phyloP scores from a whole-genome alignment of 1,140 invertebrate genomes.

The Dendroctonus valens region DNA sequence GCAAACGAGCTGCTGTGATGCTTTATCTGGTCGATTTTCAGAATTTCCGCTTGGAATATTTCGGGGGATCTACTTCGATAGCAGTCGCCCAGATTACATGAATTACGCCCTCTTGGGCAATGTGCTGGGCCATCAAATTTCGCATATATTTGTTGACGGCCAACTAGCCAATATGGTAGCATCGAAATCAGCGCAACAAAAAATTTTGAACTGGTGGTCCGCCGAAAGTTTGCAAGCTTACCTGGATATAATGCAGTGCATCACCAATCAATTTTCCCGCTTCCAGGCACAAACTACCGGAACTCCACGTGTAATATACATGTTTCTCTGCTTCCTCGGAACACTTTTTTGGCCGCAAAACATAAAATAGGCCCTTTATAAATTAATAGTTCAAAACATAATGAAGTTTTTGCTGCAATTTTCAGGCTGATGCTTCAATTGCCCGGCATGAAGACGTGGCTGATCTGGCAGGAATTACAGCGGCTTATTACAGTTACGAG shows the following conservation, averaged over 20 bases:
- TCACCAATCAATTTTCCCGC: constrained; percentile 38
- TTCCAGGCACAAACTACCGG: constrained; percentile 29
- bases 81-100: constrained; percentile 82
- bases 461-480: constrained; percentile 78
- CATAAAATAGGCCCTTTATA: background rate
- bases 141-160: constrained; percentile 59
- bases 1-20: background rate
- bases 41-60: constrained; percentile 90
- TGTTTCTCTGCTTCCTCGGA: too few species aligned
- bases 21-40: constrained; percentile 41
- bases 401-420: background rate
- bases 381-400: background rate
- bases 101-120: constrained; percentile 92
- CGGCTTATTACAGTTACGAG: constrained; percentile 80
- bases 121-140: constrained; percentile 92
- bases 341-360: background rate
- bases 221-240: constrained; percentile 37
- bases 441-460: constrained; percentile 93
- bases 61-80: constrained; percentile 83
- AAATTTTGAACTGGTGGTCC: constrained; percentile 39
- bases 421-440: constrained; percentile 70
- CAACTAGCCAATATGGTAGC: constrained; percentile 17
- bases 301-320: constrained; percentile 18
- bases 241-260: constrained; percentile 39
- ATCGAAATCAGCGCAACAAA: constrained; percentile 13